Evolutionary conservation across 2,113 vertebrate genomes (phyloP).

Genomic region (Eurypyga helias): DNA sequence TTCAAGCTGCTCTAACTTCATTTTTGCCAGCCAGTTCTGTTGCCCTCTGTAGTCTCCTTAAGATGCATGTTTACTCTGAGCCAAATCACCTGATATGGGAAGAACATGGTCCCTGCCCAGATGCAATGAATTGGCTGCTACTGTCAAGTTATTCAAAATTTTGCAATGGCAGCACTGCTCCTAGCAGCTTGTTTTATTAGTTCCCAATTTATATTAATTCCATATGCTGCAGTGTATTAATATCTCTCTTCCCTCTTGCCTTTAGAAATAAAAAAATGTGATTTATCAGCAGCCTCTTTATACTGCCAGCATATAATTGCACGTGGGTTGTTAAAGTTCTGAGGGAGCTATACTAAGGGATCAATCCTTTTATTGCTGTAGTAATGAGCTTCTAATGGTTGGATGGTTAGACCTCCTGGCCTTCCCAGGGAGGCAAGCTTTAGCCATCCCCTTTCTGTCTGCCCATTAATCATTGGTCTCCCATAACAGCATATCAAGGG

Average conservation of each 20-base stretch:
- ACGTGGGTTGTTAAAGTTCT: conserved; percentile 60
- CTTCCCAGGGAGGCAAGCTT: conserved; percentile 1
- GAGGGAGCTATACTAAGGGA: conserved; percentile 45
- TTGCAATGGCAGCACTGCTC: conserved; percentile 31
- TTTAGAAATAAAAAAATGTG: conserved; percentile 64
- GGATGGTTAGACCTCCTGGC: conserved; percentile 16
- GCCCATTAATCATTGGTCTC: conserved; percentile 38
- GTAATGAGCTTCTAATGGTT: conserved; percentile 74
- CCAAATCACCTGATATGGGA: not conserved
- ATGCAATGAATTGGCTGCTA: not conserved
- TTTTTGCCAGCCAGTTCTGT: not conserved
- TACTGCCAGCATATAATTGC: conserved; percentile 62
- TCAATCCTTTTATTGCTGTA: conserved; percentile 65
- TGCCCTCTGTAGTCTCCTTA: not conserved
- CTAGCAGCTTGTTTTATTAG: conserved; percentile 51
- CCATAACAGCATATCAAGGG: conserved; percentile 15
- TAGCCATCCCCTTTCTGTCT: not conserved
- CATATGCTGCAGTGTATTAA: conserved; percentile 53
- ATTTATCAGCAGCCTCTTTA: conserved; percentile 64
- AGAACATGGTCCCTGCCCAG: not conserved
- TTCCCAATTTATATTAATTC: conserved; percentile 57
- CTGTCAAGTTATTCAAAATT: conserved; percentile 29
- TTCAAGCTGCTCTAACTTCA: not conserved
- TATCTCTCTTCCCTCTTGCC: conserved; percentile 6
- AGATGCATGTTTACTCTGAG: not conserved